Percentiles rank a stretch among this genome's conserved stretches.
These are phyloP conservation scores for Drosophila jambulina DNA, from an alignment of 1,140 invertebrate genomes.

Conservation along the genomic window DNA sequence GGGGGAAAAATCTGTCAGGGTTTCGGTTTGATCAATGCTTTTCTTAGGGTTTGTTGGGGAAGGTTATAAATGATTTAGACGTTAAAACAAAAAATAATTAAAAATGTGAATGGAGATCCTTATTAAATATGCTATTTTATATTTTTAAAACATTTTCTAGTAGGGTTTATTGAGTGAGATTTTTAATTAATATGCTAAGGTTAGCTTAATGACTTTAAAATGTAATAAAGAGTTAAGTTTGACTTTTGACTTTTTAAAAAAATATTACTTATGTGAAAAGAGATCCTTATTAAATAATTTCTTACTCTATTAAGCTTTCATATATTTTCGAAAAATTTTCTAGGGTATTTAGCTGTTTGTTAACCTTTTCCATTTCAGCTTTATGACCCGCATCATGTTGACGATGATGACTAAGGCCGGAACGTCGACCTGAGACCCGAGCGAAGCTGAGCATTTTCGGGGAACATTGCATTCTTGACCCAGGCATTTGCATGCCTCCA, in stretches of 20 bases:
- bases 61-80: too few species aligned
- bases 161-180: not conserved
- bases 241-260: not conserved
- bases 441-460: conserved; percentile 19
- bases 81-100: too few species aligned
- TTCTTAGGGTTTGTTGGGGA: not conserved
- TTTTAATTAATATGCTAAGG: not conserved
- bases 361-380: conserved; percentile 23
- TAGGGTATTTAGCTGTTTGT: conserved; percentile 30
- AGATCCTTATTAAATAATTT: not conserved
- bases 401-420: conserved; percentile 64
- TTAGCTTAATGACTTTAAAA: not conserved
- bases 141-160: too few species aligned
- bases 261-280: too few species aligned
- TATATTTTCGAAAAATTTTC: not conserved
- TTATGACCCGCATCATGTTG: conserved; percentile 78
- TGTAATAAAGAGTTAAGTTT: fast-evolving
- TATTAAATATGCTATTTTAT: too few species aligned
- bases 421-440: conserved; percentile 5
- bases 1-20: not conserved
- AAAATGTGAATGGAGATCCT: too few species aligned
- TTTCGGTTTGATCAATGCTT: not conserved
- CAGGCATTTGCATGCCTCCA: conserved; percentile 25
- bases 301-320: not conserved
- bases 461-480: conserved; percentile 47